Conservation (phyloP, 2,113 vertebrate genomes). For the Hemichromis elongatus region DNA sequence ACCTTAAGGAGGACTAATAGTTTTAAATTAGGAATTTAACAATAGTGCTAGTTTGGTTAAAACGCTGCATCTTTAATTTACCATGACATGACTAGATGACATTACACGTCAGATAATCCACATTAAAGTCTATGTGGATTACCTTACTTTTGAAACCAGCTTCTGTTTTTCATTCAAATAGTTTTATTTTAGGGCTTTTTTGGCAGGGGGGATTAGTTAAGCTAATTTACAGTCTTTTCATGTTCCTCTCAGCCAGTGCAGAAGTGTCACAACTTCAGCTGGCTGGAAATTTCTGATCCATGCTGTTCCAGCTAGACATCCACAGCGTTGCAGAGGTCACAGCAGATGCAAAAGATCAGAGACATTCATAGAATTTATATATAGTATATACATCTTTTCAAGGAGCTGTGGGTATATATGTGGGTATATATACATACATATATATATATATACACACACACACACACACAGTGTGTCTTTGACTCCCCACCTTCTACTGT, state of each 20-base stretch:
- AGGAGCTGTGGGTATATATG: no score
- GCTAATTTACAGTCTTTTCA: not conserved
- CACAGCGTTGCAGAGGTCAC: not conserved
- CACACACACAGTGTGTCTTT: no score
- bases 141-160: not conserved
- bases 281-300: not conserved
- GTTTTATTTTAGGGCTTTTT: rapidly evolving
- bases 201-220: not conserved
- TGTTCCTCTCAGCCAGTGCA: not conserved
- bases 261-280: not conserved
- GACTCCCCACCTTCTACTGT: not conserved
- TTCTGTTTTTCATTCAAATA: not conserved
- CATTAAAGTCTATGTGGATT: not conserved
- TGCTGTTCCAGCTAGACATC: not conserved
- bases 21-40: not conserved
- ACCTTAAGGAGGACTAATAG: not conserved
- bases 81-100: not conserved
- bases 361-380: not conserved
- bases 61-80: not conserved
- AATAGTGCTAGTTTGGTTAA: not conserved
- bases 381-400: no score
- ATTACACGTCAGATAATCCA: not conserved
- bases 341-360: not conserved
- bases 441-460: no score
- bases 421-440: no score